Percentiles rank a stretch among this genome's conserved stretches.
Evolutionary conservation across 35 echinoderm and acorn worm genomes (phyloP).

Genomic region (Apostichopus californicus): DNA sequence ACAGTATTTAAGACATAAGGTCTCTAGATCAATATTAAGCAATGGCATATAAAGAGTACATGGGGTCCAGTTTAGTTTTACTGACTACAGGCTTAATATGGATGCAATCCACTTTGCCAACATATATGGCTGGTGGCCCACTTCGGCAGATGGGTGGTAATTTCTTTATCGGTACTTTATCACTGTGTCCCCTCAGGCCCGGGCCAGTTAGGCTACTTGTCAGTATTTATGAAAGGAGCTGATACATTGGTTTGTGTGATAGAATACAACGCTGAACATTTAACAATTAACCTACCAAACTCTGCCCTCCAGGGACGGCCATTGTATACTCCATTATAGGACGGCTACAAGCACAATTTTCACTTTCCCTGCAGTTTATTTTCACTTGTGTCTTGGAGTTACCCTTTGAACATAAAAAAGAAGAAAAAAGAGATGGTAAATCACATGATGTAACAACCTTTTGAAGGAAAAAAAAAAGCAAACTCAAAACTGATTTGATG

Average conservation of each 20-base stretch:
- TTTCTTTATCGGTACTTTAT: neutral
- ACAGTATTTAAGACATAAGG: too few relatives aligned
- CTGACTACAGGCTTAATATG: too few relatives aligned
- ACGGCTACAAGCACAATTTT: conserved; percentile 66
- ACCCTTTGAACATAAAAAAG: conserved; percentile 32
- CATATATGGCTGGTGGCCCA: neutral
- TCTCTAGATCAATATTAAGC: too few relatives aligned
- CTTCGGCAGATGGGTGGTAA: neutral
- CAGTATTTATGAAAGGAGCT: neutral
- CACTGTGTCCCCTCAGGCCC: neutral
- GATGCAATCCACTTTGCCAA: neutral
- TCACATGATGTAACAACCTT: too few relatives aligned
- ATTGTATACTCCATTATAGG: conserved; percentile 50
- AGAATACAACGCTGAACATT: too few relatives aligned
- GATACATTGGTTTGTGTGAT: neutral
- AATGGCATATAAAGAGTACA: too few relatives aligned
- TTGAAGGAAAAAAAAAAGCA: too few relatives aligned
- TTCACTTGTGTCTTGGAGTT: conserved; percentile 52
- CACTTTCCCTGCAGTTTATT: conserved; percentile 69
- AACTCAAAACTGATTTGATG: too few relatives aligned
- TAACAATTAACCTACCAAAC: conserved; percentile 37
- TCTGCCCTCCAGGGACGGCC: conserved; percentile 29
- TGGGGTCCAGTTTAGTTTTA: too few relatives aligned
- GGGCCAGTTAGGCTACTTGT: neutral
- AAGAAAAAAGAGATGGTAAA: neutral